Evolutionary conservation across 1,140 invertebrate species (phyloP).

Genomic region (Formica selysi): DNA sequence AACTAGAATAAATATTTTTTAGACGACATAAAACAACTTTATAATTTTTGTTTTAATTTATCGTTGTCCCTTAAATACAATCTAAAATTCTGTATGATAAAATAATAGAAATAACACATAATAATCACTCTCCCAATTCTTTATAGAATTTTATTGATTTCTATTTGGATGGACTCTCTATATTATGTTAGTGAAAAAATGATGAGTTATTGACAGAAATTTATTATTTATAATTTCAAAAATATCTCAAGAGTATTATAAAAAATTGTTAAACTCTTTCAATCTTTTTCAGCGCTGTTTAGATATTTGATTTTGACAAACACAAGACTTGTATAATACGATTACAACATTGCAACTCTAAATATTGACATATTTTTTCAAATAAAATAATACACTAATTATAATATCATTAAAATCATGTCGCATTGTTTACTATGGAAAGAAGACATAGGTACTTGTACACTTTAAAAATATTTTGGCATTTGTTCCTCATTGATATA

Average conservation of each 20-base stretch:
- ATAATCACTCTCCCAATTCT: no score
- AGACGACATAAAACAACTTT: no score
- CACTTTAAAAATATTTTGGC: background rate
- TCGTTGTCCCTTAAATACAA: no score
- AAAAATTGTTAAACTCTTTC: background rate
- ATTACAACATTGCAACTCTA: constrained; percentile 1
- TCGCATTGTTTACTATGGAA: background rate
- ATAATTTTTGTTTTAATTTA: no score
- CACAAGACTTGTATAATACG: constrained; percentile 25
- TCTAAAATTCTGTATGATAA: no score
- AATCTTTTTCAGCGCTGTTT: background rate
- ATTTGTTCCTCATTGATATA: constrained; percentile 1
- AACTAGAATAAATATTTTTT: no score
- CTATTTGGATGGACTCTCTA: constrained; percentile 7
- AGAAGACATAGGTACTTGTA: constrained; percentile 3
- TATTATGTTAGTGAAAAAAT: constrained; percentile 9
- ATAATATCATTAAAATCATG: constrained; percentile 26
- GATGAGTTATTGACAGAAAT: background rate
- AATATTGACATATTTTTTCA: constrained; percentile 12
- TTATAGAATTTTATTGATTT: background rate
- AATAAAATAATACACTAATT: constrained; percentile 49
- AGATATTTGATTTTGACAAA: constrained; percentile 37
- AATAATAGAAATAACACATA: no score
- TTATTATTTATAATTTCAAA: background rate
- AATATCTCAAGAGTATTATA: constrained; percentile 5